These are phyloP conservation scores for Dasypogon diadema DNA, from an alignment of 2,888 invertebrate genomes.

Conservation along the genomic window DNA sequence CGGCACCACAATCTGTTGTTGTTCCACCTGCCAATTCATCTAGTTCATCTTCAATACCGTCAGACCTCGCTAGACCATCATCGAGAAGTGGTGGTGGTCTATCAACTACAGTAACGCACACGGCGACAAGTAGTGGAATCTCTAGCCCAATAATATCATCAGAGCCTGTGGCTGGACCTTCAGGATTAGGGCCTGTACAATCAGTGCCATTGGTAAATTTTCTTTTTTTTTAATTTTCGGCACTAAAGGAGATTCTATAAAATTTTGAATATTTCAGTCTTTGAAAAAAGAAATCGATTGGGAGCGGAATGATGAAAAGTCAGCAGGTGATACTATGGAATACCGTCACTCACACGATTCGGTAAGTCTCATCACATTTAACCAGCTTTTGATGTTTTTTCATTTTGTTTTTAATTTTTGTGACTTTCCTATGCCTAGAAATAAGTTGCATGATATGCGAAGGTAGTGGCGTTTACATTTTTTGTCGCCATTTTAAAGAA, in stretches of 20 bases:
- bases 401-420: conserved; percentile 56
- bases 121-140: conserved; percentile 60
- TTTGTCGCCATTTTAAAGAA: conserved; percentile 37
- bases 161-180: conserved; percentile 75
- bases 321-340: conserved; percentile 81
- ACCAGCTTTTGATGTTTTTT: conserved; percentile 57
- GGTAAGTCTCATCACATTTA: conserved; percentile 73
- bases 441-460: conserved; percentile 44
- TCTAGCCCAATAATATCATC: conserved; percentile 62
- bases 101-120: conserved; percentile 58
- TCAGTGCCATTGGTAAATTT: conserved; percentile 85
- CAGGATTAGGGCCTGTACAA: conserved; percentile 87
- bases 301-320: conserved; percentile 84
- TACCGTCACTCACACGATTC: conserved; percentile 87
- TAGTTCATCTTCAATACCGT: conserved; percentile 57
- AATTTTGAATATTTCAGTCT: conserved; percentile 72
- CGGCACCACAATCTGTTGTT: conserved; percentile 64
- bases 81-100: conserved; percentile 61
- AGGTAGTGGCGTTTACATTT: conserved; percentile 24
- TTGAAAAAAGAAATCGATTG: conserved; percentile 91
- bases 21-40: conserved; percentile 59
- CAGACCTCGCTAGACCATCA: conserved; percentile 62
- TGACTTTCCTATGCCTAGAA: conserved; percentile 59
- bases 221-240: neutral
- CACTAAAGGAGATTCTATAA: neutral